Percentiles rank a stretch among this genome's conserved stretches.
Evolutionary conservation across 1,140 invertebrate genomes (phyloP).

Genomic region (Drosophila saltans): DNA sequence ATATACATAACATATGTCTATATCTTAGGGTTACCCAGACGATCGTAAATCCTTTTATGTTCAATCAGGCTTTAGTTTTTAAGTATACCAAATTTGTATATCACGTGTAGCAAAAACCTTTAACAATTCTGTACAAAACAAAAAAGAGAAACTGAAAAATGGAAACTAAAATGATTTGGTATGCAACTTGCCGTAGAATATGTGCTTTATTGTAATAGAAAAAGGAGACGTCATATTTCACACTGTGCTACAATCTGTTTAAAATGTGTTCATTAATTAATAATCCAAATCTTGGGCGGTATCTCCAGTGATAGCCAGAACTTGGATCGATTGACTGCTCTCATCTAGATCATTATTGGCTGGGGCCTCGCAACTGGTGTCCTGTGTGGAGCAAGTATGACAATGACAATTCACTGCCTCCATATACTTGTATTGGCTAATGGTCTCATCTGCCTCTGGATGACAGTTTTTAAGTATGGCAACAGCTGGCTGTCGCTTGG

Average conservation of each 20-base stretch:
- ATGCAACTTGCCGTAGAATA: slow-evolving; percentile 50
- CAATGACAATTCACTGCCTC: slow-evolving; percentile 87
- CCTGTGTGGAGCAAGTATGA: slow-evolving; percentile 81
- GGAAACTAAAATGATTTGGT: slow-evolving; percentile 16
- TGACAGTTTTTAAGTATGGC: slow-evolving; percentile 87
- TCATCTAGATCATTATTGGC: slow-evolving; percentile 67
- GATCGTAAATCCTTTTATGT: slow-evolving; percentile 12
- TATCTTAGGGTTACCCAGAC: slow-evolving; percentile 58
- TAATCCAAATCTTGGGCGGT: slow-evolving; percentile 71
- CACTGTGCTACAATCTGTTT: slow-evolving; percentile 10
- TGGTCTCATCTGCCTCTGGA: slow-evolving; percentile 84
- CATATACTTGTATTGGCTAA: slow-evolving; percentile 86
- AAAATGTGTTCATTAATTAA: slow-evolving; percentile 31
- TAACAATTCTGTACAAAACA: slow-evolving; percentile 23
- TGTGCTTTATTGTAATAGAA: slow-evolving; percentile 42
- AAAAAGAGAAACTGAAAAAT: background rate
- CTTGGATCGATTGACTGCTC: slow-evolving; percentile 41
- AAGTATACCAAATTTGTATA: slow-evolving; percentile 20
- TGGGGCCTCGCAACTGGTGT: slow-evolving; percentile 81
- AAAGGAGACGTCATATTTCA: slow-evolving; percentile 12
- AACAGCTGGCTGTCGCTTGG: slow-evolving; percentile 84
- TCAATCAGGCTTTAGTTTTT: slow-evolving; percentile 16
- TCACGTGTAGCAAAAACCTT: slow-evolving; percentile 48
- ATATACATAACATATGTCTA: slow-evolving; percentile 33
- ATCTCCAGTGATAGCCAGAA: slow-evolving; percentile 63